Evolutionary conservation across 2,113 vertebrate species (phyloP).

Genomic region (Condylura cristata): DNA sequence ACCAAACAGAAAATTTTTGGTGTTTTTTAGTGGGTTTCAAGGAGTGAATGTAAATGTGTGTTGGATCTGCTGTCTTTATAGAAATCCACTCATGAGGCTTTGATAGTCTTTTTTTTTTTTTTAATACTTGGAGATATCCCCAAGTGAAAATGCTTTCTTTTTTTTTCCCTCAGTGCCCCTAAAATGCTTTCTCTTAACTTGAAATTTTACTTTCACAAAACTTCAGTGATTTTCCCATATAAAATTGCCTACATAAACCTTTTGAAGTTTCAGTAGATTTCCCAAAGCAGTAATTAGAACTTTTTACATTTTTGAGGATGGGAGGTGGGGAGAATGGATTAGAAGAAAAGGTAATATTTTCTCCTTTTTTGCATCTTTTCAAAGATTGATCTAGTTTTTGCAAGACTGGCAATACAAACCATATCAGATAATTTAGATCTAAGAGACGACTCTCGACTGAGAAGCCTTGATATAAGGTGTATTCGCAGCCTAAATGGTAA

Average conservation of each 20-base stretch:
- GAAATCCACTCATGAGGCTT: slow-evolving; percentile 17
- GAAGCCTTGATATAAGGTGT: slow-evolving; percentile 96
- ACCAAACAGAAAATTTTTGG: neutral
- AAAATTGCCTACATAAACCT: slow-evolving; percentile 14
- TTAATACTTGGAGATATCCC: neutral
- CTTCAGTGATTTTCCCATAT: slow-evolving; percentile 5
- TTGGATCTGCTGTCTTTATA: slow-evolving; percentile 33
- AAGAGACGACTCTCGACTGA: slow-evolving; percentile 93
- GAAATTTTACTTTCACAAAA: slow-evolving; percentile 41
- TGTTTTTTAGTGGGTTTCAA: slow-evolving; percentile 23
- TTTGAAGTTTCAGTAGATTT: slow-evolving; percentile 49
- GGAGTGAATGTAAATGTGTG: slow-evolving; percentile 43
- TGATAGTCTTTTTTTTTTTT: neutral
- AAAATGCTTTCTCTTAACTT: slow-evolving; percentile 55
- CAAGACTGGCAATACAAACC: slow-evolving; percentile 92
- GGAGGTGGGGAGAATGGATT: neutral
- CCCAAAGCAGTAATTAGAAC: slow-evolving; percentile 43
- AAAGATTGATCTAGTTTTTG: slow-evolving; percentile 98
- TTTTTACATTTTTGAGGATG: slow-evolving; percentile 47
- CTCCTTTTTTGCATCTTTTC: slow-evolving; percentile 40
- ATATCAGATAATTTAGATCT: slow-evolving; percentile 97
- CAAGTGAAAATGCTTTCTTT: slow-evolving; percentile 52
- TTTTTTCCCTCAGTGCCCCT: too few relatives aligned
- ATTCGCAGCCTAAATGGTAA: slow-evolving; percentile 98
- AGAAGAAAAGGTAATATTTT: slow-evolving; percentile 66